phyloP scores from a whole-genome alignment of 1,140 invertebrate species.

The Neomicropteryx cornuta region DNA sequence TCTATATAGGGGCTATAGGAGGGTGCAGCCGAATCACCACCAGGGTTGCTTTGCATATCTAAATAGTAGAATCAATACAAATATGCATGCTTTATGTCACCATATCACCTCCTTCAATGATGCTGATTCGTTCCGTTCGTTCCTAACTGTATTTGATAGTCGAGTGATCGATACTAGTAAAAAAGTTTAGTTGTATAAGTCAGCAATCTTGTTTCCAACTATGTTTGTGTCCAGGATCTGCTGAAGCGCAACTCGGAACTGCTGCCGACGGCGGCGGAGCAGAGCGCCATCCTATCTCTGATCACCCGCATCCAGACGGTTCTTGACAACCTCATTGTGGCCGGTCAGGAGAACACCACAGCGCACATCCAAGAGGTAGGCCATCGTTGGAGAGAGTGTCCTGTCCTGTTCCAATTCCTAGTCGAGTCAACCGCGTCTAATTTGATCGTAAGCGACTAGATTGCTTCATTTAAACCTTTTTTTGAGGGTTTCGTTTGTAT shows the following conservation, averaged over 20 bases:
- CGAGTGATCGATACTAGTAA: background rate
- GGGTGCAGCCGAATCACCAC: no score
- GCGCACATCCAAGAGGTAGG: no score
- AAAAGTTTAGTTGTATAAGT: background rate
- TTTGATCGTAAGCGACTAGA: no score
- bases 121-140: background rate
- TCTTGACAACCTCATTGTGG: constrained; percentile 85
- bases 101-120: background rate
- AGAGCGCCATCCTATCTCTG: constrained; percentile 81
- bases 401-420: no score
- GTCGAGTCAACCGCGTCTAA: no score
- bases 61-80: background rate
- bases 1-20: no score
- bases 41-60: no score
- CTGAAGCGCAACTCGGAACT: constrained; percentile 85
- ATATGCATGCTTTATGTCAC: background rate
- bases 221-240: constrained; percentile 50
- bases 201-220: background rate
- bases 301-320: constrained; percentile 90
- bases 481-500: no score
- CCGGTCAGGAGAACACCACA: constrained; percentile 83
- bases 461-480: no score
- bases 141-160: background rate
- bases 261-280: constrained; percentile 79
- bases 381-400: no score